Conservation (phyloP, 2,797 vertebrate genomes). For the Ctenopoma multispine region DNA sequence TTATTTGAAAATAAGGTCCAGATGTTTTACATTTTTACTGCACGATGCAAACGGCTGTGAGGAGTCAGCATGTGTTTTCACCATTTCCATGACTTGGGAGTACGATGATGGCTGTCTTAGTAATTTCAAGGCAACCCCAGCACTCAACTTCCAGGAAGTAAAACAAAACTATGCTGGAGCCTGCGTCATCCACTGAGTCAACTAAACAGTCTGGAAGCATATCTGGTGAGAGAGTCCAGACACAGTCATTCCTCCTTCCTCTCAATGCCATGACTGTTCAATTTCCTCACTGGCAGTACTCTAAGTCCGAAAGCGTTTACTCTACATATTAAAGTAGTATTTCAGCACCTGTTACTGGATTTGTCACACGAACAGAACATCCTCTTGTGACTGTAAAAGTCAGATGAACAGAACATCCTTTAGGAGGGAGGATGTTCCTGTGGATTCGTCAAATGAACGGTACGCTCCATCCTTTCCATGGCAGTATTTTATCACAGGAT, state of each 20-base stretch:
- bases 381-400: constrained; percentile 26
- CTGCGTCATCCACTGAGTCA: constrained; percentile 82
- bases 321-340: constrained; percentile 20
- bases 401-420: constrained; percentile 33
- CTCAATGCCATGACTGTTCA: constrained; percentile 66
- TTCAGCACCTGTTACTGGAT: constrained; percentile 29
- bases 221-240: constrained; percentile 76
- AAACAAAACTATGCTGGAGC: constrained; percentile 65
- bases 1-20: constrained; percentile 73
- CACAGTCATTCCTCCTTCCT: constrained; percentile 67
- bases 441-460: constrained; percentile 40
- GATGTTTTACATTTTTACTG: constrained; percentile 72
- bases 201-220: constrained; percentile 74
- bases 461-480: constrained; percentile 26
- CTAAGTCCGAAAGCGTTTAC: constrained; percentile 43
- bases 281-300: constrained; percentile 61
- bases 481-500: background rate
- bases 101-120: constrained; percentile 64
- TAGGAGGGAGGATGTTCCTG: too few relatives aligned
- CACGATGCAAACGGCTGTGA: constrained; percentile 44
- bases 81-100: constrained; percentile 75
- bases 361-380: constrained; percentile 44
- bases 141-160: constrained; percentile 75
- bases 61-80: constrained; percentile 69
- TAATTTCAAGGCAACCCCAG: constrained; percentile 73